Evolutionary conservation across 2,888 invertebrate genomes (phyloP), one percentile per base, ranked within the genome.

Genomic region (Cataglyphis albicans): DNA sequence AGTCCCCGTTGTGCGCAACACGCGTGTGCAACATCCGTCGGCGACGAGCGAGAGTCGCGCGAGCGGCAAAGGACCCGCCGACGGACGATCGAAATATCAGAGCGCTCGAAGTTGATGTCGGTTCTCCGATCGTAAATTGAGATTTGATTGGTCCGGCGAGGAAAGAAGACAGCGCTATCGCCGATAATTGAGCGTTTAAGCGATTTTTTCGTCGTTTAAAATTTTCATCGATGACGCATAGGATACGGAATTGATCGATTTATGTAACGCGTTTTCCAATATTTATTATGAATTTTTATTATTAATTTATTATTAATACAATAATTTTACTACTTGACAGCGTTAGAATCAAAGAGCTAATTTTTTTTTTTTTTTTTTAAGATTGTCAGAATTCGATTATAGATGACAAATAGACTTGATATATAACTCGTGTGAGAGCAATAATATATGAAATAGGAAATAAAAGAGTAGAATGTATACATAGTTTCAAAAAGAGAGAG

Each of bases 71-170:
- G 64, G 87, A 88, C 81, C 84, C 81, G 86, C 86, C 86, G 87
- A 86, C 81, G 84, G 83, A 88, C 78, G 84, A 76, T 81, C 80
- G 81, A 75, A 75, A 78, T 81, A 84, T 88, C 86, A 86, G 61
- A 83, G 78, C 68, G 68, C 59, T 76, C 70, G 81, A 78, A 81
- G 83, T 88, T 86, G 86, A 87, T 75, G 72, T 80, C 78, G 72
- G 25, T 44, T 12, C 12, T 5, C 21, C 12, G 78, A 78, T 78
- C 44, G 41, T 72, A 61, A 61, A 80, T 80, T 80, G 78, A 80
- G 73, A 80, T 80, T 80, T 61, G 78, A 80, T 80, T 72, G 44
- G 72, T 25, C 12, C 55, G 52, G 10, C 21, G 41, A 29, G 32
- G 10, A 32, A 41, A 21, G 7, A 21, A 61, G 12, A 38, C 29